A percentile compares a stretch with the other conserved stretches of the same genome.
phyloP scores from a whole-genome alignment of 2,888 invertebrate species.

The Hermaeophaga mercurialis region DNA sequence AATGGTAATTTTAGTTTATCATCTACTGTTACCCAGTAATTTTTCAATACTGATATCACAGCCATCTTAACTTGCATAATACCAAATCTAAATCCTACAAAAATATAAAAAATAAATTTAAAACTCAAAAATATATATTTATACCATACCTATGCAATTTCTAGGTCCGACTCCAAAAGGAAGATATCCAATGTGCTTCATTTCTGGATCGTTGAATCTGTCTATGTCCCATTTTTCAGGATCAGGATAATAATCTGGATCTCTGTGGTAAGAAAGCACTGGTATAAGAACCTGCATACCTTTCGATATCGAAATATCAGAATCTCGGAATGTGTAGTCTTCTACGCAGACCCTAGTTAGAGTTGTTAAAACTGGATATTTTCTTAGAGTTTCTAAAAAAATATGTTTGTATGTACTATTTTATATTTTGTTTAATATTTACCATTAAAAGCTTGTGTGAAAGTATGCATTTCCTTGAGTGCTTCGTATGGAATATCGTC shows the following conservation, averaged over 20 bases:
- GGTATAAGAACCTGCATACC: constrained; percentile 49
- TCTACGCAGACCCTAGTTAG: constrained; percentile 43
- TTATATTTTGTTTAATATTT: constrained; percentile 1
- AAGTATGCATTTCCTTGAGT: constrained; percentile 58
- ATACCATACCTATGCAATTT: constrained; percentile 45
- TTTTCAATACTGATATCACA: constrained; percentile 14
- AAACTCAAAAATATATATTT: background rate
- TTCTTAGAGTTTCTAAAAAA: constrained; percentile 52
- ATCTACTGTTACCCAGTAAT: constrained; percentile 11
- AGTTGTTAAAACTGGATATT: constrained; percentile 50
- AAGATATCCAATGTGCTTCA: constrained; percentile 41
- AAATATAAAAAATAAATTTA: background rate
- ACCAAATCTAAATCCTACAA: constrained; percentile 25
- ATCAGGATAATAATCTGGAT: constrained; percentile 51
- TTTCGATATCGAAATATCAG: constrained; percentile 42
- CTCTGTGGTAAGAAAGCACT: constrained; percentile 48
- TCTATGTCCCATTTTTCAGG: constrained; percentile 56
- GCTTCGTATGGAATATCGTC: constrained; percentile 56
- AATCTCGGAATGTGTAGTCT: constrained; percentile 41
- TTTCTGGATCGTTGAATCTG: constrained; percentile 50
- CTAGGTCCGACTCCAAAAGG: constrained; percentile 51
- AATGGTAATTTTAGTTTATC: constrained; percentile 13
- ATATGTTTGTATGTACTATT: constrained; percentile 2
- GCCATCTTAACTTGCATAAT: constrained; percentile 26
- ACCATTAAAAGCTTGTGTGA: constrained; percentile 47